A percentile compares a stretch with the other conserved stretches of the same genome.
phyloP scores from a whole-genome alignment of 2,888 invertebrate genomes.

The Tetramorium bicarinatum region DNA sequence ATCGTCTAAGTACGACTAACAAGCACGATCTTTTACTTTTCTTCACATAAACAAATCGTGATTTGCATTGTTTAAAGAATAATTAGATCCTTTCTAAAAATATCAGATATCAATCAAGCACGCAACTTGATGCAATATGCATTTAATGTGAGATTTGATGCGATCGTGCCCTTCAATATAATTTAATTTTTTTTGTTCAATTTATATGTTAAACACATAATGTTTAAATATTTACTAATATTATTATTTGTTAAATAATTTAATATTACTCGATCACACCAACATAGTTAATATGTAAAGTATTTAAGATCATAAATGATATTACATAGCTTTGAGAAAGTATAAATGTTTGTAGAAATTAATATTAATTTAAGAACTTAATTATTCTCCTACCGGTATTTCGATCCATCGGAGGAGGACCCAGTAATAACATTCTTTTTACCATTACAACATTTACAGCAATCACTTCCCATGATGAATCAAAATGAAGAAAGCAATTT shows the following conservation, averaged over 20 bases:
- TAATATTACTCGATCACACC: background rate
- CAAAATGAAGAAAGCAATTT: background rate
- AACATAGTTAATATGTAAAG: background rate
- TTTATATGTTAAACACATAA: slow-evolving; percentile 12
- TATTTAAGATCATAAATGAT: background rate
- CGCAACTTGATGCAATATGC: background rate
- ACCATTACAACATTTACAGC: slow-evolving; percentile 85
- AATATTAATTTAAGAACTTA: slow-evolving; percentile 23
- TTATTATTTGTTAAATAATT: background rate
- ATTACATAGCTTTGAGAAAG: background rate
- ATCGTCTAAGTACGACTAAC: background rate
- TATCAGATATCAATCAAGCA: slow-evolving; percentile 11
- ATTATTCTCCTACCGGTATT: slow-evolving; percentile 72
- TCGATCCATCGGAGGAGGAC: slow-evolving; percentile 77
- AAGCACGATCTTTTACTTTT: background rate
- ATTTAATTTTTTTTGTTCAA: background rate
- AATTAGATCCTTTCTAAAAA: background rate
- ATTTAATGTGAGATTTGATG: slow-evolving; percentile 22
- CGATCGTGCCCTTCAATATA: background rate
- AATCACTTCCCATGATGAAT: slow-evolving; percentile 84
- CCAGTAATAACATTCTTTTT: slow-evolving; percentile 78
- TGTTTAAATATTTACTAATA: slow-evolving; percentile 18
- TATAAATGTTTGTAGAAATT: slow-evolving; percentile 21
- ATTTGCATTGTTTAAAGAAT: background rate
- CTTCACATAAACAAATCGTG: background rate